Conservation (phyloP, 2,888 invertebrate genomes). For the Megamerina dolium region DNA sequence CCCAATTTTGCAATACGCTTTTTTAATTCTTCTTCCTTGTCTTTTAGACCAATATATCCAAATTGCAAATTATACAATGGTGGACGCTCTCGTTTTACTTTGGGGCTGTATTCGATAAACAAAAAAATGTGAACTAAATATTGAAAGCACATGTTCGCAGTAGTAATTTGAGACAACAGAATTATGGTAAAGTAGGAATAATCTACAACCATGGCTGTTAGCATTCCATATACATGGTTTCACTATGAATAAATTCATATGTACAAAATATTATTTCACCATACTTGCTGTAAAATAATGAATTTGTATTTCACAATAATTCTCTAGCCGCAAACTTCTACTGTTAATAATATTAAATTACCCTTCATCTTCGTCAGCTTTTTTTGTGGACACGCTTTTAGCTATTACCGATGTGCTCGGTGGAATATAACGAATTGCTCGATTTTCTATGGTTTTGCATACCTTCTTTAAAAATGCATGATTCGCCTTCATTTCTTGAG, state of each 20-base stretch:
- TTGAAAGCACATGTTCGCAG: no score
- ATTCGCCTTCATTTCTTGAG: conserved; percentile 55
- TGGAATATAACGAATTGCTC: conserved; percentile 55
- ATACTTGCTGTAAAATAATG: no score
- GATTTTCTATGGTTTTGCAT: conserved; percentile 55
- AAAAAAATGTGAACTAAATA: no score
- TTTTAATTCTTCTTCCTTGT: conserved; percentile 58
- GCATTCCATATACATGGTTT: no score
- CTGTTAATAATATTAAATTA: conserved; percentile 19
- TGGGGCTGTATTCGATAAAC: conserved; percentile 53
- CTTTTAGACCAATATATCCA: conserved; percentile 58
- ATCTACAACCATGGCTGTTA: not conserved
- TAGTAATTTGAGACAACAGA: not conserved
- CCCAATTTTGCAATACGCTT: conserved; percentile 67
- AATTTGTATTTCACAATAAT: no score
- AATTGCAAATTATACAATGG: conserved; percentile 76
- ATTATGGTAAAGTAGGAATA: not conserved
- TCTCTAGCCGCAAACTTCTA: no score
- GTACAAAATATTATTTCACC: no score
- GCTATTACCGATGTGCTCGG: conserved; percentile 47
- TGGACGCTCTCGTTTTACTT: conserved; percentile 59
- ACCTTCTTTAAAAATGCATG: conserved; percentile 57
- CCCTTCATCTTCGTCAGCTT: conserved; percentile 43
- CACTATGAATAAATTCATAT: no score
- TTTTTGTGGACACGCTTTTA: conserved; percentile 27